Conservation (phyloP, 2,797 vertebrate genomes). For the Pangasius macronema region DNA sequence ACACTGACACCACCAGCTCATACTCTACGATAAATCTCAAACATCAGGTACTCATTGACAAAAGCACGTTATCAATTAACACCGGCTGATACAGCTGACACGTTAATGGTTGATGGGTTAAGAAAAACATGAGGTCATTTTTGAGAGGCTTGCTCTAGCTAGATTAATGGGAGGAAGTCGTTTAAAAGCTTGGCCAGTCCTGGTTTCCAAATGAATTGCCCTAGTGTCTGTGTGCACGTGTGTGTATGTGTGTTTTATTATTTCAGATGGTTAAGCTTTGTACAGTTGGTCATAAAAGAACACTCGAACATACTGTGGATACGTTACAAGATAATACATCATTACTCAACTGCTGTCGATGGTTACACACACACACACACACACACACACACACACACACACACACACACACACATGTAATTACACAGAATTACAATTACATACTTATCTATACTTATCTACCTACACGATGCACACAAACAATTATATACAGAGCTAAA, state of each 20-base stretch:
- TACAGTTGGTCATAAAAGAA: not conserved
- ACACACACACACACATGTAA: not conserved
- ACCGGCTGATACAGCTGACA: conserved; percentile 19
- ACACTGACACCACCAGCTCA: not conserved
- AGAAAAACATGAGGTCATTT: conserved; percentile 28
- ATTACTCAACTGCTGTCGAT: not conserved
- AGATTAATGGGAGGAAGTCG: conserved; percentile 46
- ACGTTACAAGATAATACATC: not conserved
- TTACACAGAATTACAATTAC: not conserved
- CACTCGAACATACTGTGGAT: not conserved
- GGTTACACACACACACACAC: not conserved
- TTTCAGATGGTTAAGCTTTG: conserved; percentile 46
- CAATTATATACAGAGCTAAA: not conserved
- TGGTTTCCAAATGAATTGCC: conserved; percentile 14
- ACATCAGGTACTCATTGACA: conserved; percentile 26
- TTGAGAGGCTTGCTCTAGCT: conserved; percentile 27
- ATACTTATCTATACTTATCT: not conserved
- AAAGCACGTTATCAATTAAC: conserved; percentile 44
- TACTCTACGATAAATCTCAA: not conserved
- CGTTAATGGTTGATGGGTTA: conserved; percentile 46
- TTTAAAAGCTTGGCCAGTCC: conserved; percentile 17
- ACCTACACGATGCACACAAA: not conserved
- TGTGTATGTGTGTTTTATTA: conserved; percentile 31
- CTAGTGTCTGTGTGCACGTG: conserved; percentile 8
- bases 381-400: not conserved